Percentiles rank a stretch among this genome's conserved stretches.
These are phyloP conservation scores for Lindbergichthys nudifrons DNA, from an alignment of 2,797 vertebrate species.

Conservation along the genomic window DNA sequence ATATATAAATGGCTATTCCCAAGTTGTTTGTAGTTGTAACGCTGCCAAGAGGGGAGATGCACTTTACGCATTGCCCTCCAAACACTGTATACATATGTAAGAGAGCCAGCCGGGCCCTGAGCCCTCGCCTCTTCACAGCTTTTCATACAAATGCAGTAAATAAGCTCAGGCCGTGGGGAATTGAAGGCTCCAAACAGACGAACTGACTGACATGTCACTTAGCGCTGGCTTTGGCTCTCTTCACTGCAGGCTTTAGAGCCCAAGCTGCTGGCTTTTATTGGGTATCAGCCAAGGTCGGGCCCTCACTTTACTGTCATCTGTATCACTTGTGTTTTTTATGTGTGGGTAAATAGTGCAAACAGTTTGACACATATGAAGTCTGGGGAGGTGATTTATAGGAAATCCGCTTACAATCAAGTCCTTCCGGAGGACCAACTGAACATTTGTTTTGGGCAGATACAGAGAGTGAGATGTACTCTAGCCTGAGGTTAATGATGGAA, in stretches of 20 bases:
- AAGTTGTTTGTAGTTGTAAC: slow-evolving; percentile 73
- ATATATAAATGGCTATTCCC: slow-evolving; percentile 71
- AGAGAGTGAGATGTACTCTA: slow-evolving; percentile 40
- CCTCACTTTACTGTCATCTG: slow-evolving; percentile 46
- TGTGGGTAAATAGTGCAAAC: slow-evolving; percentile 7
- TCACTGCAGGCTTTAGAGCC: slow-evolving; percentile 68
- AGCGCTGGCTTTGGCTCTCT: slow-evolving; percentile 75
- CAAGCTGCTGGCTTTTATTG: slow-evolving; percentile 62
- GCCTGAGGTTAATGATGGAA: slow-evolving; percentile 55
- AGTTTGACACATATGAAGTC: not conserved
- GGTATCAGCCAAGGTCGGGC: slow-evolving; percentile 49
- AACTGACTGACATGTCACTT: slow-evolving; percentile 83
- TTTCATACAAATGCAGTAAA: slow-evolving; percentile 86
- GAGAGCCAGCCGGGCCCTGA: slow-evolving; percentile 73
- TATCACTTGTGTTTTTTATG: slow-evolving; percentile 32
- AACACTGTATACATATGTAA: slow-evolving; percentile 85
- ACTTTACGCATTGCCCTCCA: slow-evolving; percentile 65
- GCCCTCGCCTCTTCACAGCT: slow-evolving; percentile 74
- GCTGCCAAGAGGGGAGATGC: slow-evolving; percentile 53
- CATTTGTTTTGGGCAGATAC: slow-evolving; percentile 28
- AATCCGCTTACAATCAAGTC: slow-evolving; percentile 12
- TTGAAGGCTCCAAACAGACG: slow-evolving; percentile 74
- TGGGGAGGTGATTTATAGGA: not conserved
- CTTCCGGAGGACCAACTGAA: slow-evolving; percentile 18
- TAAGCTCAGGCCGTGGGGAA: slow-evolving; percentile 79